phyloP scores from a whole-genome alignment of 2,888 invertebrate species.

The Erebia aethiops region DNA sequence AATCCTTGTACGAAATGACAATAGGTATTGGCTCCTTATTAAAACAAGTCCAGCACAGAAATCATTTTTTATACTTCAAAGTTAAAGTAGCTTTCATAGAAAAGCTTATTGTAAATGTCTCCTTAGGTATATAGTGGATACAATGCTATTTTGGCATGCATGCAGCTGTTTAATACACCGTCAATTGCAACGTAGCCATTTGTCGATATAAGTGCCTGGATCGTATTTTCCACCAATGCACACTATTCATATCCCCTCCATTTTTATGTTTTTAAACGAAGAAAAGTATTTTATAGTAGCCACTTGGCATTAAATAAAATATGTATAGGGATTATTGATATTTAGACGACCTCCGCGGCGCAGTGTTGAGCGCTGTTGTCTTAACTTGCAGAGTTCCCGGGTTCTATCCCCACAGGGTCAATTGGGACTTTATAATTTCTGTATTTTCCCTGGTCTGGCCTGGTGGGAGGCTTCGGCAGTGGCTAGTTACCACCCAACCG shows the following conservation, averaged over 20 bases:
- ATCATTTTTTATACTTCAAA: background rate
- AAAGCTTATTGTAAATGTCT: constrained; percentile 42
- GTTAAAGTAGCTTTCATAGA: background rate
- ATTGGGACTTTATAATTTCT: too few relatives aligned
- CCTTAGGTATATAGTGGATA: constrained; percentile 46
- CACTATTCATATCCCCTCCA: constrained; percentile 47
- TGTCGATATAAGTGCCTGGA: constrained; percentile 75
- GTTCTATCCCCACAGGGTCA: too few relatives aligned
- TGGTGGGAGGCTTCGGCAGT: too few relatives aligned
- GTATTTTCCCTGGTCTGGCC: too few relatives aligned
- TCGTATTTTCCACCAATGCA: constrained; percentile 65
- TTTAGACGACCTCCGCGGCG: too few relatives aligned
- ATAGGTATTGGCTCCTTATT: too few relatives aligned
- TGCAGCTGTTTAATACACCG: constrained; percentile 79
- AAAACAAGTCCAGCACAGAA: too few relatives aligned
- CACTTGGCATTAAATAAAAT: constrained; percentile 47
- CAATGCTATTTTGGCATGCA: constrained; percentile 72
- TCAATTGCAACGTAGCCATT: constrained; percentile 80
- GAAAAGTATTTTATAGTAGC: constrained; percentile 38
- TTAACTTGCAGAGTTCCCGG: too few relatives aligned
- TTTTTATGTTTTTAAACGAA: constrained; percentile 13
- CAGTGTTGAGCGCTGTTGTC: too few relatives aligned
- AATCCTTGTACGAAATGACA: too few relatives aligned
- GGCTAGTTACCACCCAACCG: too few relatives aligned
- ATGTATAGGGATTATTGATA: background rate